Conservation (phyloP, 1,140 invertebrate species). For the Ptiloglossa arizonensis region DNA sequence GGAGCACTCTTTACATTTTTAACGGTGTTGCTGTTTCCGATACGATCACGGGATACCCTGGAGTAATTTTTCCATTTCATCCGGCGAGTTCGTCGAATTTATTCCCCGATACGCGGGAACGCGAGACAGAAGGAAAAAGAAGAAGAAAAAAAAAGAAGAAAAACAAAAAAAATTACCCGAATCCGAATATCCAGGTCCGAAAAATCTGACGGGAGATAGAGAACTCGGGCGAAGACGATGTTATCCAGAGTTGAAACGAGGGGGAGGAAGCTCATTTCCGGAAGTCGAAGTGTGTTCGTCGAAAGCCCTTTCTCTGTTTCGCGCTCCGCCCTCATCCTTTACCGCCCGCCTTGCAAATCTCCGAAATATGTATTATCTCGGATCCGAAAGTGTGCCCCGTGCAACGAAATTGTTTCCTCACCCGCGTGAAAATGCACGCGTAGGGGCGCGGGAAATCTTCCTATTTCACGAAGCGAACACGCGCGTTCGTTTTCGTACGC, state of each 20-base stretch:
- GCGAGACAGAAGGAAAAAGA: background rate
- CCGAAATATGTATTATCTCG: constrained; percentile 21
- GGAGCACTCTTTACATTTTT: no score
- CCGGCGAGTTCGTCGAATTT: no score
- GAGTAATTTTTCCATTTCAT: no score
- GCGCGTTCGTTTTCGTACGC: background rate
- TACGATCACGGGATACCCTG: no score
- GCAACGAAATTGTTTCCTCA: constrained; percentile 6
- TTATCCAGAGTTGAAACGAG: background rate
- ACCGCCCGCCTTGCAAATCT: background rate
- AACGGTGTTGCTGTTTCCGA: no score
- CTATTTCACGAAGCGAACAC: background rate
- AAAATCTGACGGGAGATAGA: background rate
- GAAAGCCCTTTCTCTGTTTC: background rate
- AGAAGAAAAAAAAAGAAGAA: no score
- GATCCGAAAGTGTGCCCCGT: background rate
- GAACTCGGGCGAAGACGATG: background rate
- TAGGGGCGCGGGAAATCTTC: background rate
- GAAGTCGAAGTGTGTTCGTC: constrained; percentile 10
- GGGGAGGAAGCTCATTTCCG: constrained; percentile 7
- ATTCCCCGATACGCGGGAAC: no score
- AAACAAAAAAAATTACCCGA: background rate
- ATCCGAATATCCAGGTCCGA: no score
- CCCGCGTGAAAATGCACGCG: background rate
- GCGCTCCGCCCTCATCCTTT: background rate